Evolutionary conservation across 2,797 vertebrate species (phyloP).

Genomic region (Emys orbicularis): DNA sequence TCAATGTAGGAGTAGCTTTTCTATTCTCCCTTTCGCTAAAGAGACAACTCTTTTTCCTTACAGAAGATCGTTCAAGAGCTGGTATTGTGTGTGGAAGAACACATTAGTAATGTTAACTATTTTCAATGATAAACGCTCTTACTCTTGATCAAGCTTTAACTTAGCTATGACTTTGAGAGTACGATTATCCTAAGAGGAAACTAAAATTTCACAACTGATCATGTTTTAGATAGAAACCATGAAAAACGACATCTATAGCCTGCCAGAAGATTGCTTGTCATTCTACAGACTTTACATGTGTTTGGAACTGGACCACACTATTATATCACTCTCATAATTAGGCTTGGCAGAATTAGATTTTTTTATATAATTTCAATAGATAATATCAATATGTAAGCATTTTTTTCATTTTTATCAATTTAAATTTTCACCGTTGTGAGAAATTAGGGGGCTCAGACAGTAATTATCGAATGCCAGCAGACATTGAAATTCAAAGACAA

Average conservation of each 20-base stretch:
- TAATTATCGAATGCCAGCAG: neutral
- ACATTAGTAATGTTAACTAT: neutral
- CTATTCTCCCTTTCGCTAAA: neutral
- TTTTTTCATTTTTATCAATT: neutral
- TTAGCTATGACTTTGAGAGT: neutral
- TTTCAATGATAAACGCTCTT: neutral
- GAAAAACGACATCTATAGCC: too few relatives aligned
- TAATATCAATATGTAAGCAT: neutral
- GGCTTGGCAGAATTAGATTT: neutral
- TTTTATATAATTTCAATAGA: neutral
- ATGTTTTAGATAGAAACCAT: neutral
- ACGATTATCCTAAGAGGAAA: neutral
- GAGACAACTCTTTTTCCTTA: neutral
- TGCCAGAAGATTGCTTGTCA: neutral
- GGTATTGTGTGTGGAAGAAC: neutral
- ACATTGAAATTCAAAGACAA: neutral
- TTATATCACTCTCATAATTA: neutral
- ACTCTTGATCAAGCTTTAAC: neutral
- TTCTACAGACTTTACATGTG: neutral
- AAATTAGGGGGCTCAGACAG: neutral
- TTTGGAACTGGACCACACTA: neutral
- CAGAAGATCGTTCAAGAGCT: neutral
- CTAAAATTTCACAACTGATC: neutral
- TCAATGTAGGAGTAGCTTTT: neutral
- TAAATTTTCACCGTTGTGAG: neutral